These are phyloP conservation scores for Cirrhinus mrigala DNA, from an alignment of 2,797 vertebrate genomes.

Conservation along the genomic window DNA sequence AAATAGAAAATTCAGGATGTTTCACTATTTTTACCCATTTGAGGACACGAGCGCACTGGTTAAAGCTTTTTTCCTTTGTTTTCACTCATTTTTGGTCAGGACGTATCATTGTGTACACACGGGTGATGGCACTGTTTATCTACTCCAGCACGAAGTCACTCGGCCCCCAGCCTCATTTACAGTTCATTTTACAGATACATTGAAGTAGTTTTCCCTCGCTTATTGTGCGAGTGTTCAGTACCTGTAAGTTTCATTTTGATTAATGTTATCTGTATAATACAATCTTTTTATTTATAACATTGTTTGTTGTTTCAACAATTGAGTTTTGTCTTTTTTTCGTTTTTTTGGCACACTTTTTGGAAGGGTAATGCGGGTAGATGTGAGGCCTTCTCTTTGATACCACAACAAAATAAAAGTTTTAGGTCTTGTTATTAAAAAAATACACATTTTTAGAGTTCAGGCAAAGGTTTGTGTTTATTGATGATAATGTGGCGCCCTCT, in stretches of 20 bases:
- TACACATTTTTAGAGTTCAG: slow-evolving; percentile 50
- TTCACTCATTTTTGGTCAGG: neutral
- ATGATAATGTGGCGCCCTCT: slow-evolving; percentile 34
- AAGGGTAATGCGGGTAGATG: slow-evolving; percentile 72
- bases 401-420: slow-evolving; percentile 80
- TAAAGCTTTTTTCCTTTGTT: neutral
- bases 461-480: neutral
- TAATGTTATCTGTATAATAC: slow-evolving; percentile 6
- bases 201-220: slow-evolving; percentile 18
- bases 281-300: slow-evolving; percentile 6
- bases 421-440: slow-evolving; percentile 70
- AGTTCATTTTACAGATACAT: neutral
- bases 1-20: slow-evolving; percentile 6
- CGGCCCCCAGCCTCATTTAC: neutral
- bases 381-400: slow-evolving; percentile 75
- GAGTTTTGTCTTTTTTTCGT: slow-evolving; percentile 57
- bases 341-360: slow-evolving; percentile 77
- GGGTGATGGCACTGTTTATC: neutral
- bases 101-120: neutral
- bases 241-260: slow-evolving; percentile 22
- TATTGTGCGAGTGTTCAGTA: slow-evolving; percentile 22
- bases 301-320: slow-evolving; percentile 17
- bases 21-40: slow-evolving; percentile 12
- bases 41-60: slow-evolving; percentile 10
- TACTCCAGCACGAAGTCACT: neutral